Evolutionary conservation across 2,888 invertebrate species (phyloP).

Genomic region (Tipula vernalis): DNA sequence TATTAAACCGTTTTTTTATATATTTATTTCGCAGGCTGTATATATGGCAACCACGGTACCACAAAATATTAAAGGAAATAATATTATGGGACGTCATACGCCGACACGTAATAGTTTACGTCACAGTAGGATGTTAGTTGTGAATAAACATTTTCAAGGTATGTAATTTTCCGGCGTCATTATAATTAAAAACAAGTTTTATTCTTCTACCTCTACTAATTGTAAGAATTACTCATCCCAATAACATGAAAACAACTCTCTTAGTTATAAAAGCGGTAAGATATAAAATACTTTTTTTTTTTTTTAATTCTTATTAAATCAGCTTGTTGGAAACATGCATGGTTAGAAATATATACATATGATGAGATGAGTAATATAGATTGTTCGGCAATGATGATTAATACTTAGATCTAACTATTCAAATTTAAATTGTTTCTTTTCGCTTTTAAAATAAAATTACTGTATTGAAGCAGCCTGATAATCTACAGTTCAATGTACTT

Average conservation of each 20-base stretch:
- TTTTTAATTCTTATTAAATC: not conserved
- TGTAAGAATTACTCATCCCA: not conserved
- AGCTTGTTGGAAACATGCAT: not conserved
- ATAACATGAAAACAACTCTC: not conserved
- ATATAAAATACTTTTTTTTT: no score
- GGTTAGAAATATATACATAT: not conserved
- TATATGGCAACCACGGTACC: constrained; percentile 50
- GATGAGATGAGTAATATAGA: not conserved
- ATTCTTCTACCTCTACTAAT: not conserved
- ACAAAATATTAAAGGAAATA: constrained; percentile 48
- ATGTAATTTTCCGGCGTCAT: constrained; percentile 13
- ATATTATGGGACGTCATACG: constrained; percentile 51
- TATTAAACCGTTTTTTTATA: not conserved
- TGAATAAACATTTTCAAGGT: constrained; percentile 43
- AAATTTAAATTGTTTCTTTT: no score
- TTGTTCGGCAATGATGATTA: not conserved
- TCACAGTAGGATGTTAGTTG: constrained; percentile 57
- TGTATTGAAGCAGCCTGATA: no score
- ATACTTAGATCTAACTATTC: no score
- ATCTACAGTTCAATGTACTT: no score
- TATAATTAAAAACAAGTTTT: not conserved
- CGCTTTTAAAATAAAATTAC: no score
- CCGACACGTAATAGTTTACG: constrained; percentile 55
- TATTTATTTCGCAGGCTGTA: constrained; percentile 27
- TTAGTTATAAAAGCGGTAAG: not conserved